phyloP scores from a whole-genome alignment of 2,888 invertebrate genomes.

The Pterostichus madidus region DNA sequence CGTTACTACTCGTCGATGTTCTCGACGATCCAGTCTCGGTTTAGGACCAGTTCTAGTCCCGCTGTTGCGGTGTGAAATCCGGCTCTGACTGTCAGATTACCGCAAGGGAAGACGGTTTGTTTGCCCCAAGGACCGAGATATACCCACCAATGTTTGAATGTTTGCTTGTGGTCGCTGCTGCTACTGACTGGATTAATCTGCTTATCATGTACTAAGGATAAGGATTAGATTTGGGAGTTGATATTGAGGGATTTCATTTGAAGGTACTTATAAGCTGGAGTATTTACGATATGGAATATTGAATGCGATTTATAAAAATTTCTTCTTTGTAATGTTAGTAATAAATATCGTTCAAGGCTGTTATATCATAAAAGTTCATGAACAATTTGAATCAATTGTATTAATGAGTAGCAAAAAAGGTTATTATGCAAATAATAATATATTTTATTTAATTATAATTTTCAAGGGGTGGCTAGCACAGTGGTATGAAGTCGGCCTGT shows the following conservation, averaged over 20 bases:
- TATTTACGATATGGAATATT: too few relatives aligned
- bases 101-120: slow-evolving; percentile 35
- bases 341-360: background rate
- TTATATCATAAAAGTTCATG: too few relatives aligned
- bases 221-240: slow-evolving; percentile 9
- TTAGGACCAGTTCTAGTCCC: background rate
- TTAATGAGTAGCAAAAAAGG: too few relatives aligned
- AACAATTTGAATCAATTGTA: too few relatives aligned
- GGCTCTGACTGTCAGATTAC: slow-evolving; percentile 9
- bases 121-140: slow-evolving; percentile 44
- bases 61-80: background rate
- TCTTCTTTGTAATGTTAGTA: background rate
- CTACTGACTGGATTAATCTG: slow-evolving; percentile 34
- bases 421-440: too few relatives aligned
- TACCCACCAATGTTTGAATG: slow-evolving; percentile 39
- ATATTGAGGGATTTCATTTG: background rate
- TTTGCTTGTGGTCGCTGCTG: slow-evolving; percentile 23
- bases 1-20: too few relatives aligned
- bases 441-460: too few relatives aligned
- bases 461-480: too few relatives aligned
- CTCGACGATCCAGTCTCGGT: background rate
- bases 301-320: too few relatives aligned
- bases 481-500: too few relatives aligned
- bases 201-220: slow-evolving; percentile 33
- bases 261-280: background rate